phyloP scores from a whole-genome alignment of 1,140 invertebrate genomes.

The Dreissena polymorpha region DNA sequence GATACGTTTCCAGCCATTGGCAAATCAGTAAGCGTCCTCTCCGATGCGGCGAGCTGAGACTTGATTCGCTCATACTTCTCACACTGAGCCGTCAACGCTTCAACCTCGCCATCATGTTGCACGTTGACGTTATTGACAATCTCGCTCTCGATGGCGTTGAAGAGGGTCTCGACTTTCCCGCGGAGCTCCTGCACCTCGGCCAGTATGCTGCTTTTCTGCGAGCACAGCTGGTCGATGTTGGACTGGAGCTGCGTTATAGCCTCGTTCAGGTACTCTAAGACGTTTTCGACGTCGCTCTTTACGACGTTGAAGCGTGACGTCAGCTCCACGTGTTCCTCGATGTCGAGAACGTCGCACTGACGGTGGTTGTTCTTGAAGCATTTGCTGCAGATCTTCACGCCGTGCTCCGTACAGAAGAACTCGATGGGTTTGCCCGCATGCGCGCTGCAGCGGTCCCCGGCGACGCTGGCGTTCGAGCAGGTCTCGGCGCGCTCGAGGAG shows the following conservation, averaged over 20 bases:
- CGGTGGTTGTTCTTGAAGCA: slow-evolving; percentile 50
- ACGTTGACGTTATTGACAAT: slow-evolving; percentile 43
- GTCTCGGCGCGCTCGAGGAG: slow-evolving; percentile 31
- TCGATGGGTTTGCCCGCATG: slow-evolving; percentile 45
- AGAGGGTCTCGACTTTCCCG: slow-evolving; percentile 36
- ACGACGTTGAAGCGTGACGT: slow-evolving; percentile 32
- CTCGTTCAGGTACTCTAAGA: slow-evolving; percentile 31
- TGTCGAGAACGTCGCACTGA: slow-evolving; percentile 44
- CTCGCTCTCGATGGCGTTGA: slow-evolving; percentile 44
- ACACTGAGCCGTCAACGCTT: slow-evolving; percentile 36
- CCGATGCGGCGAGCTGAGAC: slow-evolving; percentile 29
- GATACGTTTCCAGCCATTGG: slow-evolving; percentile 14
- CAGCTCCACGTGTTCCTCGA: slow-evolving; percentile 48
- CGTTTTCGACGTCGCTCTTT: slow-evolving; percentile 33
- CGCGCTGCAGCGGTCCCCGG: slow-evolving; percentile 21
- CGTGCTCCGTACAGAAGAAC: slow-evolving; percentile 49
- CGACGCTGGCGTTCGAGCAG: background rate
- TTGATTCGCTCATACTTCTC: slow-evolving; percentile 52
- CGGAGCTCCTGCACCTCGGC: slow-evolving; percentile 44
- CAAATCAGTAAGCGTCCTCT: slow-evolving; percentile 29
- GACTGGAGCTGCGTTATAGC: slow-evolving; percentile 39
- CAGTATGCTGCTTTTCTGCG: slow-evolving; percentile 24
- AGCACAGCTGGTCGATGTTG: slow-evolving; percentile 41
- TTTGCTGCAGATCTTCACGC: slow-evolving; percentile 46
- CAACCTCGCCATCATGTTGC: slow-evolving; percentile 47